Evolutionary conservation across 2,888 invertebrate genomes (phyloP), one percentile per base, ranked within the genome.

Genomic region (Epinotia bilunana): DNA sequence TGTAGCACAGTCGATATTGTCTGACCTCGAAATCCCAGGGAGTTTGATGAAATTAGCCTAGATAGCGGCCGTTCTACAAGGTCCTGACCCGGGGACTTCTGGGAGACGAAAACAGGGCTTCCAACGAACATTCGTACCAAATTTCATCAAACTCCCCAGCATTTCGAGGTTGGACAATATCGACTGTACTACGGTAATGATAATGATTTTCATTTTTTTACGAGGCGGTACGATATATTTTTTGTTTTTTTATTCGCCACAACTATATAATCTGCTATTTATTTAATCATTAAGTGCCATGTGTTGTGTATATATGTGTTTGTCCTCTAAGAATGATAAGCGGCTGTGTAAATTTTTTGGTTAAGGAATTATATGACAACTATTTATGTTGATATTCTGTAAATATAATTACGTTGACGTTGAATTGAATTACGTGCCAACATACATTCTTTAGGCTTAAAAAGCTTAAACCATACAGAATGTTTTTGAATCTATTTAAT

Each of bases 251-350:
- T 28, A 33, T n/a, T 18, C 28, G 13, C 28, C 69, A 60, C 23
- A 46, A n/a, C 58, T n/a, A 12, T 23, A 1, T 28, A 46, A 18
- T 46, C 7, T 46, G 16, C 20, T 60, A 23, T 57, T 46, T 46
- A 60, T 46, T 18, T 18, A 55, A 23, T 65, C 39, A 39, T 55
- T 57, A n/a, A 65, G 39, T 18, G 16, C 33, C 23, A n/a, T 12
- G 65, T 65, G 65, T 65, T 33, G 53, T 65, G 16, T 64, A 46
- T 57, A 46, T 57, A 55, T 58, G 16, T 68, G 68, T 68, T 69
- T n/a, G 58, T 69, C 46, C n/a, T 60, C 58, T 46, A 46, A 28
- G 57, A n/a, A 46, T 60, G 12, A 46, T 69, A 46, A 28, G 23
- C 39, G 69, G 69, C 69, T 69, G 69, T 69, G 69, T 46, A 69